Evolutionary conservation across 2,797 vertebrate species (phyloP).

Genomic region (Acanthurus lineatus): DNA sequence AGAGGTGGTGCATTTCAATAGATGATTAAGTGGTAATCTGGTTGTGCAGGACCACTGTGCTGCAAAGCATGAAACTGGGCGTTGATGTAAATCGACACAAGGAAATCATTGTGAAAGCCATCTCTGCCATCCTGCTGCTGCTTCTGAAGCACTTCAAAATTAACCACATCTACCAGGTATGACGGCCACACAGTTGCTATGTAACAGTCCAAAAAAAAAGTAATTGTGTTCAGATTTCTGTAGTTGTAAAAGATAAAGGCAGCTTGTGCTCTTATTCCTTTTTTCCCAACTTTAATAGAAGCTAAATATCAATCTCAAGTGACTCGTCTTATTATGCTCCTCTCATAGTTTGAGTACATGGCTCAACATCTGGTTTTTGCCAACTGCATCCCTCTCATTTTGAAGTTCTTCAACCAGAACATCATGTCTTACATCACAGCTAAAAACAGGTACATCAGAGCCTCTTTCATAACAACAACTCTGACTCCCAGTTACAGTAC

Average conservation of each 20-base stretch:
- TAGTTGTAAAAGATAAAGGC: background rate
- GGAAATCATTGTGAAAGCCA: slow-evolving; percentile 98
- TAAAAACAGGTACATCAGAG: slow-evolving; percentile 91
- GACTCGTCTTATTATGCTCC: background rate
- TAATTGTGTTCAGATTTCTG: background rate
- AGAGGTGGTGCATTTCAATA: too few relatives aligned
- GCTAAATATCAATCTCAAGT: background rate
- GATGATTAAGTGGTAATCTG: background rate
- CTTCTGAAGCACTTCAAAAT: slow-evolving; percentile 99
- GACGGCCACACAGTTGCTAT: background rate
- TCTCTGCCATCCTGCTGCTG: slow-evolving; percentile 95
- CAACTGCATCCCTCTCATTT: slow-evolving; percentile 98
- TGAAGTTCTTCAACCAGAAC: slow-evolving; percentile 99
- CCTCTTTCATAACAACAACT: slow-evolving; percentile 11
- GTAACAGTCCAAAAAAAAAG: rapidly evolving
- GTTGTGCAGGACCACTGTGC: slow-evolving; percentile 91
- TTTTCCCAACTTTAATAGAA: background rate
- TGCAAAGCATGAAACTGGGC: slow-evolving; percentile 99
- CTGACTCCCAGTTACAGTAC: background rate
- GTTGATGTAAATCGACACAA: slow-evolving; percentile 99
- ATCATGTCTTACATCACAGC: slow-evolving; percentile 99
- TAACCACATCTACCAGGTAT: slow-evolving; percentile 98
- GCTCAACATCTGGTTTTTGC: slow-evolving; percentile 98
- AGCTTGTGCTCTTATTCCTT: background rate
- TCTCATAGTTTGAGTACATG: slow-evolving; percentile 96